Evolutionary conservation across 2,797 vertebrate species (phyloP), one percentile per base, ranked within the genome.

Genomic region (Coregonus suidteri): DNA sequence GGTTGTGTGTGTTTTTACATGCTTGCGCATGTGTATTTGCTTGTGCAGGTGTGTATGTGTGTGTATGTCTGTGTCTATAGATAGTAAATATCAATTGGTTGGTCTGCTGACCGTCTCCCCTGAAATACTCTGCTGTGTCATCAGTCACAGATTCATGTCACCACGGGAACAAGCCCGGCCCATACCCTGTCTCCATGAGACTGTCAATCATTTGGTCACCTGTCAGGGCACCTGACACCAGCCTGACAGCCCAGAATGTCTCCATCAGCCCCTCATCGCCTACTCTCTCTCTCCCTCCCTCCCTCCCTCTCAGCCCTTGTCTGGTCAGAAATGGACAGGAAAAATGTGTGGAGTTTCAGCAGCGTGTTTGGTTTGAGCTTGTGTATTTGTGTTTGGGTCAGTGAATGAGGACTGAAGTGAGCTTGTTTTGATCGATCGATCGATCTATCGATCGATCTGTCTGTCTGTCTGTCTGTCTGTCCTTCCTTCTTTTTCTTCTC

Each of bases 401-500:
- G 59, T 65, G 69, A 51, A 78, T 75, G 74, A 54, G 71, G 13
- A 65, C 62, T 65, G 62, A 65, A 65, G 62, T 15, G 11, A 7
- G n/a, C n/a, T 65, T 18, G 20, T 35, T 74, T 71, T 73, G 4
- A 53, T 74, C 25, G 25, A 25, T 25, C 25, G 25, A 25, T 25
- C 25, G 25, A 25, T 25, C 25, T 25, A 25, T 25, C 25, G 25
- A 25, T 25, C 25, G 25, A 25, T 25, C 25, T 25, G 52, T 95
- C 94, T 95, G 78, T 90, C 93, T 90, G 91, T 95, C 93, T 93
- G 93, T 93, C 95, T 94, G 95, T 95, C 94, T 95, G 18, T 51
- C n/a, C 37, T 35, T 65, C 11, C 56, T 47, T 68, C 71, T 15
- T 69, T 15, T 16, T 11, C 14, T 34, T 47, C 16, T 15, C 67